A percentile compares a stretch with the other conserved stretches of the same genome.
Evolutionary conservation across 2,888 invertebrate species (phyloP).

Genomic region (Phaonia tiefii): DNA sequence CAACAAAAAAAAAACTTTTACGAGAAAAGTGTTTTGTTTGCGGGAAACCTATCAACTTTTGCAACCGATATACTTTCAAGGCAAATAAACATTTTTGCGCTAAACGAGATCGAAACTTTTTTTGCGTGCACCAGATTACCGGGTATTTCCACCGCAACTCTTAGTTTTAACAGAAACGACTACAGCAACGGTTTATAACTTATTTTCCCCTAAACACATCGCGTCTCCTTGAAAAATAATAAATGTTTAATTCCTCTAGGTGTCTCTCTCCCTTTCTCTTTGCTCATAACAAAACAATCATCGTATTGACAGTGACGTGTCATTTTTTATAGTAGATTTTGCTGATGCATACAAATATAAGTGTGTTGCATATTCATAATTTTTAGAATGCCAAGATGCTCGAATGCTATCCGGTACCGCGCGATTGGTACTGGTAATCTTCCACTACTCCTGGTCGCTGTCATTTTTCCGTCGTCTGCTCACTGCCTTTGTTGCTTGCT

Average conservation of each 20-base stretch:
- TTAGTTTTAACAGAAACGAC: too few species aligned
- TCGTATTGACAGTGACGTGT: constrained; percentile 78
- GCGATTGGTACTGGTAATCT: constrained; percentile 38
- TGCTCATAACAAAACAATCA: constrained; percentile 16
- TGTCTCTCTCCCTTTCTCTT: not conserved
- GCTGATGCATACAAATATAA: not conserved
- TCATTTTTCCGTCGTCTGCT: constrained; percentile 7
- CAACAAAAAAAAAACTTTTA: too few species aligned
- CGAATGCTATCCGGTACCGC: not conserved
- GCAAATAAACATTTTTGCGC: too few species aligned
- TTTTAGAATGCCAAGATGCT: constrained; percentile 45
- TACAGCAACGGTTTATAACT: too few species aligned
- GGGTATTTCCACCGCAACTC: too few species aligned
- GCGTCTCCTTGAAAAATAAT: constrained; percentile 37
- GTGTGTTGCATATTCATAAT: constrained; percentile 52
- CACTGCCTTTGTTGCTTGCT: constrained; percentile 5
- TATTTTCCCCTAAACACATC: too few species aligned
- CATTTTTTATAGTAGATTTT: constrained; percentile 71
- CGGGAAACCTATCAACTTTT: too few species aligned
- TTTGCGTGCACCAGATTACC: too few species aligned
- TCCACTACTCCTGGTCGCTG: constrained; percentile 11
- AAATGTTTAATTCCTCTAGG: not conserved
- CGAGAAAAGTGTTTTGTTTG: too few species aligned
- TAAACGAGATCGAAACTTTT: too few species aligned
- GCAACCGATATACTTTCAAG: too few species aligned